Percentiles rank a stretch among this genome's conserved stretches.
Conservation (phyloP, 2,113 vertebrate genomes). For the Alces alces region DNA sequence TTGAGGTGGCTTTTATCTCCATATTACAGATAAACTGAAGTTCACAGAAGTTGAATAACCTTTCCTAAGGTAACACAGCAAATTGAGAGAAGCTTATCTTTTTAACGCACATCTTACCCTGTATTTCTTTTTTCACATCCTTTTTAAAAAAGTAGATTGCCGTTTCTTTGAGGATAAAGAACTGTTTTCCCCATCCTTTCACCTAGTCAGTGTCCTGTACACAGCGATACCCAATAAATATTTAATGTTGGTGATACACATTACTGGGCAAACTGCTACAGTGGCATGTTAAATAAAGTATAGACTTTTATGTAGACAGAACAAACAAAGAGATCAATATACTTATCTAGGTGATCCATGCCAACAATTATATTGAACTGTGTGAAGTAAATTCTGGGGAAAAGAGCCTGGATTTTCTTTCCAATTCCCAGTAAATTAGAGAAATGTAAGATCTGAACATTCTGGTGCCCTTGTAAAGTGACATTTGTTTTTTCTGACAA, state of each 20-base stretch:
- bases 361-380: background rate
- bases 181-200: background rate
- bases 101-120: background rate
- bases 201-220: background rate
- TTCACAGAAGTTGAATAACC: background rate
- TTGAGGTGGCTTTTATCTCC: background rate
- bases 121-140: background rate
- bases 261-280: slow-evolving; percentile 25
- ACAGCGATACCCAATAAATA: slow-evolving; percentile 51
- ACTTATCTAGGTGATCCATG: background rate
- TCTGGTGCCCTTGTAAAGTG: background rate
- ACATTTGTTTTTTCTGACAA: background rate
- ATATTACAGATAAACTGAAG: background rate
- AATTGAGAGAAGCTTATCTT: background rate
- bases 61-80: background rate
- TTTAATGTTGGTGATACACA: slow-evolving; percentile 51
- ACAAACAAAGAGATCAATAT: background rate
- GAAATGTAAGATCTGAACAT: background rate
- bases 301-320: background rate
- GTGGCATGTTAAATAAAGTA: background rate
- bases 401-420: background rate
- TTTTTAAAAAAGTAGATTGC: background rate
- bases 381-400: background rate
- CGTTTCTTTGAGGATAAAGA: background rate
- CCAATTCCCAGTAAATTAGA: background rate